Evolutionary conservation across 2,888 invertebrate genomes (phyloP).

Genomic region (Drosophila quasianomalipes): DNA sequence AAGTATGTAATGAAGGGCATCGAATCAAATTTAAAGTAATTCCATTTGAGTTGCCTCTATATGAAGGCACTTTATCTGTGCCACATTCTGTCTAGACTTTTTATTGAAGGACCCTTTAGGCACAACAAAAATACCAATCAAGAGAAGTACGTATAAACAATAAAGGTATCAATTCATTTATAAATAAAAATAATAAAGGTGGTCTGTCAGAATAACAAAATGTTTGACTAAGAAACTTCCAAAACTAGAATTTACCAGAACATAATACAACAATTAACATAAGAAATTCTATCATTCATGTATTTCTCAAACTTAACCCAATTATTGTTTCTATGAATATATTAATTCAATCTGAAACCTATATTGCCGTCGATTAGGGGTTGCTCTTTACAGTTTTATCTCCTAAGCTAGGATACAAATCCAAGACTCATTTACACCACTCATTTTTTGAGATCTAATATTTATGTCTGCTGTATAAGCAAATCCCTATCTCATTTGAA

Average conservation of each 20-base stretch:
- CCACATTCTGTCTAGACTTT: background rate
- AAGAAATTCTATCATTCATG: background rate
- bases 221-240: background rate
- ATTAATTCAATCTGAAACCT: background rate
- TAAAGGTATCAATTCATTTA: background rate
- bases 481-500: conserved; percentile 24
- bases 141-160: background rate
- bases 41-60: background rate
- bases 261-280: background rate
- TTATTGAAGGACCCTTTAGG: background rate
- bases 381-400: background rate
- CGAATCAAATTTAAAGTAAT: conserved; percentile 21
- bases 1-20: conserved; percentile 11
- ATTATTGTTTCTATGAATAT: background rate
- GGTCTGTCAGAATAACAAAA: background rate
- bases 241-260: background rate
- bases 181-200: background rate
- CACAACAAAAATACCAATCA: background rate
- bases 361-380: background rate
- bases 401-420: background rate
- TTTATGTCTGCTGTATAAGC: background rate
- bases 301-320: background rate
- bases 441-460: background rate
- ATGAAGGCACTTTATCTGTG: background rate
- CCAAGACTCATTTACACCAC: background rate